A percentile compares a stretch with the other conserved stretches of the same genome.
Evolutionary conservation across 2,797 vertebrate genomes (phyloP).

Genomic region (Oreortyx pictus): DNA sequence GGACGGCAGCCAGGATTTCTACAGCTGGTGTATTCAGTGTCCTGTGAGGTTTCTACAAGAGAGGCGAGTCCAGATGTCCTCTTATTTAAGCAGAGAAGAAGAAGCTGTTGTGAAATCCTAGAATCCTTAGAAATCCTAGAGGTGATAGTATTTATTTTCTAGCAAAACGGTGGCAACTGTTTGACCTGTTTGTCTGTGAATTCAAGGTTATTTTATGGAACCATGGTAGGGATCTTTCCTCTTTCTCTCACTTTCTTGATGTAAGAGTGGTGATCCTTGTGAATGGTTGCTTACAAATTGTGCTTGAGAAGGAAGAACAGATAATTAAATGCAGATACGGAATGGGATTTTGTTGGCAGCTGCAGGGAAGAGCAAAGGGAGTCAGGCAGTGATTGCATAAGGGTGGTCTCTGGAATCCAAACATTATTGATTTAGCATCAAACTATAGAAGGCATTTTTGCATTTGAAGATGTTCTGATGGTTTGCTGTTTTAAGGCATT

Average conservation of each 20-base stretch:
- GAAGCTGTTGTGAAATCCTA: not conserved
- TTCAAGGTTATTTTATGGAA: not conserved
- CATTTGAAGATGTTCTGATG: not conserved
- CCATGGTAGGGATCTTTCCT: not conserved
- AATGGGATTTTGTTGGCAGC: slow-evolving; percentile 23
- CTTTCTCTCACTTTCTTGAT: not conserved
- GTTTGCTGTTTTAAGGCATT: not conserved
- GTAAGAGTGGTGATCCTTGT: not conserved
- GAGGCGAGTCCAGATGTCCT: not conserved
- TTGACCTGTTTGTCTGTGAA: not conserved
- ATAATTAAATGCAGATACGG: not conserved
- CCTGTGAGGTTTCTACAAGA: not conserved
- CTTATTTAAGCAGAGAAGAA: not conserved
- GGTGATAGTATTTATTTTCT: not conserved
- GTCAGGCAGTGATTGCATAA: not conserved
- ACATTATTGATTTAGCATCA: not conserved
- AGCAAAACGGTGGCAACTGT: not conserved
- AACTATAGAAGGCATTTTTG: not conserved
- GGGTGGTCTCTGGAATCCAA: not conserved
- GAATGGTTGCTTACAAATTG: not conserved
- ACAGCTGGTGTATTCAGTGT: not conserved
- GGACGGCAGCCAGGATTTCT: not conserved
- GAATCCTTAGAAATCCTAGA: not conserved
- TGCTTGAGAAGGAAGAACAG: not conserved
- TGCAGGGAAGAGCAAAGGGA: not conserved